Percentiles rank a stretch among this genome's conserved stretches.
phyloP scores from a whole-genome alignment of 2,113 vertebrate species.

The Erythrocercus mccallii region DNA sequence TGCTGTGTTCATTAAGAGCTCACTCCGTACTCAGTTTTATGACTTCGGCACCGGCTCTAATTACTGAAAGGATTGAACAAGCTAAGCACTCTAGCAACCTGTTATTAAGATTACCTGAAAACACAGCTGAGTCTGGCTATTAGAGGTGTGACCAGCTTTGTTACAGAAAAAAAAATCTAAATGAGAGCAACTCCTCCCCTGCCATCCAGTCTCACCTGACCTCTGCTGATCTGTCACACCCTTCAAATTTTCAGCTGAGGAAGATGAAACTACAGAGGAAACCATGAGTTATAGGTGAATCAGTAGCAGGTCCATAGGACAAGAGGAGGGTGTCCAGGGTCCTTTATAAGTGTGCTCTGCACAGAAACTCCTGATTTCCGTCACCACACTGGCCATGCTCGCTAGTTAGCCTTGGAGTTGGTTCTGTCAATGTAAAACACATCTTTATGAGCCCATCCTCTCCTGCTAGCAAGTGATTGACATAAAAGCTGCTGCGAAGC shows the following conservation, averaged over 20 bases:
- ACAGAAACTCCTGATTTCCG: background rate
- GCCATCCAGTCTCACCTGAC: constrained; percentile 2
- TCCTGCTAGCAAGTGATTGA: background rate
- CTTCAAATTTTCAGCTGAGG: background rate
- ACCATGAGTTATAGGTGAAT: background rate
- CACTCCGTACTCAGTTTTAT: background rate
- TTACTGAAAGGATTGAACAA: constrained; percentile 20
- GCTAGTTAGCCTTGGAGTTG: background rate
- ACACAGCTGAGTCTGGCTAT: background rate
- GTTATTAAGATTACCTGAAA: constrained; percentile 30
- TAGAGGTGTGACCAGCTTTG: background rate
- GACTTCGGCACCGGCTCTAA: background rate
- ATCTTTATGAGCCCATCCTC: background rate
- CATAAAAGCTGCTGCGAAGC: background rate
- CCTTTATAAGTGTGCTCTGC: background rate
- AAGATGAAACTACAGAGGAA: constrained; percentile 21
- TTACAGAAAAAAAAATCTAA: background rate
- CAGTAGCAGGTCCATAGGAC: background rate
- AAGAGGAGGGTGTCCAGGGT: background rate
- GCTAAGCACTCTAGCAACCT: constrained; percentile 17
- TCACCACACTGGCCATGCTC: background rate
- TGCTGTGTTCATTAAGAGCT: background rate
- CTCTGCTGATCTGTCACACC: constrained; percentile 30
- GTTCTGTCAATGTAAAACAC: background rate
- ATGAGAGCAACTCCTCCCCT: constrained; percentile 16